Percentiles rank a stretch among this genome's conserved stretches.
These are phyloP conservation scores for Deilephila elpenor DNA, from an alignment of 2,888 invertebrate species.

Conservation along the genomic window DNA sequence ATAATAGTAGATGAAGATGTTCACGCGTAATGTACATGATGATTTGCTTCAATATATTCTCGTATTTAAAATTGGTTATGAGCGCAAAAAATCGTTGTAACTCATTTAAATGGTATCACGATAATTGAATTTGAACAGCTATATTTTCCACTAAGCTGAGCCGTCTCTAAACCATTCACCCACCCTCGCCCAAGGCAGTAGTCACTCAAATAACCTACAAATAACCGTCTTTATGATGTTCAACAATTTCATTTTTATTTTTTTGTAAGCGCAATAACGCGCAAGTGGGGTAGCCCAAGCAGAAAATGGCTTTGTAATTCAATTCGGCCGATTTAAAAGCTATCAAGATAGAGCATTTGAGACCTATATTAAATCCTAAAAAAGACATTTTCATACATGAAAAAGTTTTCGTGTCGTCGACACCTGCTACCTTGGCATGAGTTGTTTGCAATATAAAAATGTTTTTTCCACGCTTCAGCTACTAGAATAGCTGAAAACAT, in stretches of 20 bases:
- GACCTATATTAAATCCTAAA: conserved; percentile 9
- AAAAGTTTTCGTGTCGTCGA: conserved; percentile 15
- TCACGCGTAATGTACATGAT: no score
- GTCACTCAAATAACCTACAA: no score
- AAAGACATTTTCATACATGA: conserved; percentile 17
- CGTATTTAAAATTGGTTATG: no score
- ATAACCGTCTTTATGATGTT: not conserved
- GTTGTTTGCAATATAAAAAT: conserved; percentile 16
- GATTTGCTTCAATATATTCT: no score
- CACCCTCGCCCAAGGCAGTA: no score
- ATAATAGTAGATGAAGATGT: no score
- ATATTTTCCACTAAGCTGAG: no score
- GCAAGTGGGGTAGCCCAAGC: not conserved
- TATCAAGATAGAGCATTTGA: conserved; percentile 8
- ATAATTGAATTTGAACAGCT: no score
- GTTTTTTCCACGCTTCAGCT: not conserved
- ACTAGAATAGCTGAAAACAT: not conserved
- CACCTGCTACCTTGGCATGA: conserved; percentile 14
- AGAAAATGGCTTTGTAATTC: conserved; percentile 23
- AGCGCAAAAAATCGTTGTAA: no score
- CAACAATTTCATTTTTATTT: not conserved
- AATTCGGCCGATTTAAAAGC: conserved; percentile 4
- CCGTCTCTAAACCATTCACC: no score
- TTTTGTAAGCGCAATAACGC: not conserved
- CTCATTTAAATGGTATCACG: no score